phyloP scores from a whole-genome alignment of 2,113 vertebrate species.

The Calyptomena viridis region DNA sequence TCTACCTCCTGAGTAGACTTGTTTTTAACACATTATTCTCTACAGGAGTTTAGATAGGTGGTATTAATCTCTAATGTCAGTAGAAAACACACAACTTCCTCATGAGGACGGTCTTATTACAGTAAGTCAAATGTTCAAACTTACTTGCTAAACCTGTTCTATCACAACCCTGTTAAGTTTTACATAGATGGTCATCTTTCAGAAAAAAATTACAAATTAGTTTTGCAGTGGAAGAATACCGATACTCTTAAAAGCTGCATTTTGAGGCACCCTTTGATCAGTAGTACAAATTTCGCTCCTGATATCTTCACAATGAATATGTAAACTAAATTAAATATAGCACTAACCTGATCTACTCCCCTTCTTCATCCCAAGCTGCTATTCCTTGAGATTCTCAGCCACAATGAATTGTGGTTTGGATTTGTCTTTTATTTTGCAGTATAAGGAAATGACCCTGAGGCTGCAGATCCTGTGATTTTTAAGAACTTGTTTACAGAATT shows the following conservation, averaged over 20 bases:
- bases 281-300: neutral
- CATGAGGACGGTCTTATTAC: neutral
- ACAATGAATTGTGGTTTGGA: neutral
- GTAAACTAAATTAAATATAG: neutral
- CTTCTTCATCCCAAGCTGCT: neutral
- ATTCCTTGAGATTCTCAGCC: neutral
- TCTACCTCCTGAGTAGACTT: neutral
- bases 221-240: neutral
- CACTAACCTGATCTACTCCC: neutral
- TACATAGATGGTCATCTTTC: neutral
- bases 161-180: neutral
- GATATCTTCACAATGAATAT: neutral
- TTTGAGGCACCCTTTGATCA: neutral
- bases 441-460: neutral
- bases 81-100: neutral
- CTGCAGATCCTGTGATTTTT: neutral
- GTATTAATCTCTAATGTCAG: neutral
- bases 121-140: neutral
- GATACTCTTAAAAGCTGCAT: neutral
- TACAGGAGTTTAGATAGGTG: neutral
- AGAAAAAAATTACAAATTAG: neutral
- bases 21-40: neutral
- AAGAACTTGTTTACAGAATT: conserved; percentile 11
- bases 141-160: neutral
- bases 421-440: neutral